Percentiles rank a stretch among this genome's conserved stretches.
phyloP scores from a whole-genome alignment of 1,140 invertebrate genomes.

The Orchestia grillus region DNA sequence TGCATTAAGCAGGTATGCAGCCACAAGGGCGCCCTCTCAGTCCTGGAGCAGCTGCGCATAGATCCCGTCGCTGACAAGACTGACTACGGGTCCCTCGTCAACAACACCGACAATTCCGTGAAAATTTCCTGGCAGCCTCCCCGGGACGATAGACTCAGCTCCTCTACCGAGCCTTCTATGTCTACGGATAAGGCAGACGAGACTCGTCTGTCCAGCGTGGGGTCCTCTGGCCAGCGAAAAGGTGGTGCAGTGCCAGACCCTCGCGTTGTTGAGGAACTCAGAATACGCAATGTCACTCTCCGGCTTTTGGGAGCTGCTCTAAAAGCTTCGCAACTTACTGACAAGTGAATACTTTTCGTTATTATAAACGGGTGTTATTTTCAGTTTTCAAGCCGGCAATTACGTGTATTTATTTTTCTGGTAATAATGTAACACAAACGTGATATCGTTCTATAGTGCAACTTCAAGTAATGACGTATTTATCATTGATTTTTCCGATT shows the following conservation, averaged over 20 bases:
- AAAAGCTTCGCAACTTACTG: neutral
- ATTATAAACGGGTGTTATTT: neutral
- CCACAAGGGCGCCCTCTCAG: neutral
- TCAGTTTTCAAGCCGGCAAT: neutral
- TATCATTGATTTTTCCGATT: too few species aligned
- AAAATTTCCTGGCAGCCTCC: slow-evolving; percentile 19
- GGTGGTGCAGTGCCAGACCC: neutral
- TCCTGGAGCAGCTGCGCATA: slow-evolving; percentile 2
- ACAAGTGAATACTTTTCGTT: neutral
- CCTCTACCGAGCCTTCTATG: neutral
- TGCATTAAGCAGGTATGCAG: neutral
- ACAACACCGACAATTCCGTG: slow-evolving; percentile 30
- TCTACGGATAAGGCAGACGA: neutral
- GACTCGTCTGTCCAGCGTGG: neutral
- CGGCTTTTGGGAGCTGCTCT: slow-evolving; percentile 18
- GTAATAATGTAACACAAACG: neutral
- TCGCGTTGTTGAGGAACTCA: slow-evolving; percentile 18
- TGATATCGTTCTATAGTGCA: neutral
- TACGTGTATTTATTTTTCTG: neutral
- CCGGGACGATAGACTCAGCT: neutral
- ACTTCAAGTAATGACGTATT: too few species aligned
- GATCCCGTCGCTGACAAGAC: slow-evolving; percentile 34
- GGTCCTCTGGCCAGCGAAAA: neutral
- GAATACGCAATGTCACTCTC: slow-evolving; percentile 40
- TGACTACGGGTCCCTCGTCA: slow-evolving; percentile 3